These are phyloP conservation scores for Encarsia formosa DNA, from an alignment of 2,888 invertebrate genomes.

Conservation along the genomic window DNA sequence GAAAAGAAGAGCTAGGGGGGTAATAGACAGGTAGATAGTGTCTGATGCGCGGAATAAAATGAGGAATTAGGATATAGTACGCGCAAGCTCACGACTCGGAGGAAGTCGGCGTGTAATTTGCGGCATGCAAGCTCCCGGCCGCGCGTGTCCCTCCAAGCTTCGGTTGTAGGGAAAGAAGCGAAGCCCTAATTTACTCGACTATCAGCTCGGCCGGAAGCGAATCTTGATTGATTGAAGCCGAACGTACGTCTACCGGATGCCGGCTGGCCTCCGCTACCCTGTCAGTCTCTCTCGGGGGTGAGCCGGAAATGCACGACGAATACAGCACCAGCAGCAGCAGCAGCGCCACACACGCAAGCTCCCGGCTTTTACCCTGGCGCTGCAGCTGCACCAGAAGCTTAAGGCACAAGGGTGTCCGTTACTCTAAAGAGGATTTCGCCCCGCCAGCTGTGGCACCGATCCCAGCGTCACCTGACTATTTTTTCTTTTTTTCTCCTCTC, in stretches of 20 bases:
- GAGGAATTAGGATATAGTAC: no score
- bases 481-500: neutral
- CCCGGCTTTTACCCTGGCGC: neutral
- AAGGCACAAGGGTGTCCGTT: slow-evolving; percentile 14
- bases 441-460: slow-evolving; percentile 21
- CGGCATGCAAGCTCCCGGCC: no score
- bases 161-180: neutral
- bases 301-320: slow-evolving; percentile 16
- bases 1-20: no score
- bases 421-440: slow-evolving; percentile 16
- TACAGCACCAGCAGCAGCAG: neutral
- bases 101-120: no score
- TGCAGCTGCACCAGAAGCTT: neutral
- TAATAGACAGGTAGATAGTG: no score
- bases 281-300: slow-evolving; percentile 18
- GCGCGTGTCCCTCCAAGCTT: no score
- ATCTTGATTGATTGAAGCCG: slow-evolving; percentile 34
- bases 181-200: slow-evolving; percentile 34
- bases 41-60: no score
- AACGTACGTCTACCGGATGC: slow-evolving; percentile 18
- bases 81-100: no score
- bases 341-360: neutral
- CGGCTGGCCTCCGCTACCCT: slow-evolving; percentile 8
- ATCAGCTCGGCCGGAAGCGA: slow-evolving; percentile 16
- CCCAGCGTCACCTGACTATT: slow-evolving; percentile 8